Base-by-base conservation (phyloP, 2,113 vertebrate genomes). In the Anarrhichthys ocellatus region DNA sequence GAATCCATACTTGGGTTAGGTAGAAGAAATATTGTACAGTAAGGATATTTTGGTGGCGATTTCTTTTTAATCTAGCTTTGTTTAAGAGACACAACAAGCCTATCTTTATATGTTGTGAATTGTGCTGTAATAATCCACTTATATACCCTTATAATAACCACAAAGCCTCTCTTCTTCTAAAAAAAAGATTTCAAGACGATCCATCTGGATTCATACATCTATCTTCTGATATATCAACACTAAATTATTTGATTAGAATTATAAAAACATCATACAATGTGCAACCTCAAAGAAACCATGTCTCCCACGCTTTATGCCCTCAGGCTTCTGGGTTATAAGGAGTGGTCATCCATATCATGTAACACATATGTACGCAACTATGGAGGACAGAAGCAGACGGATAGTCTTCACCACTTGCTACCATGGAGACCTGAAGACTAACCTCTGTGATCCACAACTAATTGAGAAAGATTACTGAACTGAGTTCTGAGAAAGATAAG, bases 391-490 rank as follows among this genome's bases (percentile, higher is more conserved):
- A 59, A 34, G 32, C 79, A 69, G 80, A 84, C 62, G 50, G 79
- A 75, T 32, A 54, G 9, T 52, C 64, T 34, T 81, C 22, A 79
- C 46, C 56, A 67, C 6, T 24, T 6, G 63, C 74, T 58, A 64
- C 54, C 61, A 40, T 59, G 18, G 65, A 83, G 83, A 85, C 81
- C 87, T 18, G 63, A 13, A 63, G 78, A 79, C 83, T 88, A 79
- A 90, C 92, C 87, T 75, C 56, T 65, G 64, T 85, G 89, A 91
- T 90, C 88, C 90, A 87, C 81, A 89, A 88, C 92, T 79, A 90
- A 89, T 89, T 20, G 82, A 73, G 78, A 82, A 74, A 88, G 87
- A 84, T 93, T 85, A 91, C 59, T 76, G 69, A 80, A 32, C 74
- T 73, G 52, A 84, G 44, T 78, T 84, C 81, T 80, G 80, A 81